Evolutionary conservation across 2,888 invertebrate genomes (phyloP).

Genomic region (Eristalis arbustorum): DNA sequence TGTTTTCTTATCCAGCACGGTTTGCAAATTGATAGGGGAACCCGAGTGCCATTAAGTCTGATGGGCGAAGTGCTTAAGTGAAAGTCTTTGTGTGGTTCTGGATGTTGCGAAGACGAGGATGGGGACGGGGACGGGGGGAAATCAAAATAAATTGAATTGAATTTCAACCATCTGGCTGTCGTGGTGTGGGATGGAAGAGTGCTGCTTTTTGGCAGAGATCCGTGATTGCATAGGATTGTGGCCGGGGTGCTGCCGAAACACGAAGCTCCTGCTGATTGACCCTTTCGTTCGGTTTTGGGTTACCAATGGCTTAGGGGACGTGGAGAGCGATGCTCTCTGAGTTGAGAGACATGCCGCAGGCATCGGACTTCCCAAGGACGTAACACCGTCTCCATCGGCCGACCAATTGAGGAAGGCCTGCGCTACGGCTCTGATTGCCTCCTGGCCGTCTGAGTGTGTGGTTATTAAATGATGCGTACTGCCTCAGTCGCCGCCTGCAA

Average conservation of each 20-base stretch:
- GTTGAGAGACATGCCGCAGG: too few relatives aligned
- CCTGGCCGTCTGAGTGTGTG: too few relatives aligned
- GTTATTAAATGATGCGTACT: too few relatives aligned
- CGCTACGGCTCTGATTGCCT: too few relatives aligned
- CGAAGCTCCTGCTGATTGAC: neutral
- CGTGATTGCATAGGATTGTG: slow-evolving; percentile 1
- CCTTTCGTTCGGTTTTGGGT: neutral
- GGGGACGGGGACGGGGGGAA: neutral
- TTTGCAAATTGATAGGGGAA: slow-evolving; percentile 58
- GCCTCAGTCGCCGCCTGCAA: too few relatives aligned
- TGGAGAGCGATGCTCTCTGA: too few relatives aligned
- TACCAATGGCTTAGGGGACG: too few relatives aligned
- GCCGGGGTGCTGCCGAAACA: neutral
- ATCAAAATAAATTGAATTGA: slow-evolving; percentile 63
- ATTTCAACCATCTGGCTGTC: neutral
- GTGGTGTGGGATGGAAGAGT: neutral
- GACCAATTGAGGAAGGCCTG: too few relatives aligned
- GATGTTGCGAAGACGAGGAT: neutral
- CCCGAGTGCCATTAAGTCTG: slow-evolving; percentile 41
- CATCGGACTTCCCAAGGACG: too few relatives aligned
- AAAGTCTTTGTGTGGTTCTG: slow-evolving; percentile 9
- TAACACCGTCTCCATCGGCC: too few relatives aligned
- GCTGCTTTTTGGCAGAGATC: neutral
- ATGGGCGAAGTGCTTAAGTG: slow-evolving; percentile 46
- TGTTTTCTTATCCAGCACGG: slow-evolving; percentile 22